Base-by-base conservation (phyloP, 2,888 invertebrate species). In the Odontothrips loti region DNA sequence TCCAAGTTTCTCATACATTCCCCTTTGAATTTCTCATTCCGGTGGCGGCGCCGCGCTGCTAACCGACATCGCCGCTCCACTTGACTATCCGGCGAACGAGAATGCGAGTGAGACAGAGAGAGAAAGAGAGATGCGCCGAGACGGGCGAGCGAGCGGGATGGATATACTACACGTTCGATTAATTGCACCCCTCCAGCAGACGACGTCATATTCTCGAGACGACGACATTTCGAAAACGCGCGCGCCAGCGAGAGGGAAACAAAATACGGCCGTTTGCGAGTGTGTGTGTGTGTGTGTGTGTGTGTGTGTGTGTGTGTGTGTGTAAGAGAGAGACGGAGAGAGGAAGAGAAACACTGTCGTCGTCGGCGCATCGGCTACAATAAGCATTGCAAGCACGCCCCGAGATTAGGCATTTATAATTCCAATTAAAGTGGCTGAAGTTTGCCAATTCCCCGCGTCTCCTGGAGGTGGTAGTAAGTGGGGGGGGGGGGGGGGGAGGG, bases 321-420 rank as follows among this genome's bases (percentile, higher is more conserved):
- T 6, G n/a, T 15, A 6, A 58, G n/a, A 43, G 58, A 17, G 58
- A n/a, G 58, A 58, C 15, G 17, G n/a, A n/a, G 20, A 58, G 34
- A 43, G 34, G 6, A 6, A 43, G 34, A 43, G 34, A 43, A 6
- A 43, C 3, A 43, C 34, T 43, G 58, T 58, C n/a, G 58, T 58
- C 58, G 58, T 58, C 58, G 58, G 34, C 34, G 34, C 34, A 43
- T 58, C 20, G n/a, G 27, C 27, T 27, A 23, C 68, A 12, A 75
- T 75, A 27, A 75, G 68, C 68, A 75, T 75, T 75, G 68, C 68
- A 27, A 75, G 68, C 68, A 75, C 68, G 68, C 68, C 68, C 27
- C 68, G 68, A 75, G 68, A 75, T 75, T 75, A 75, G 68, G 68
- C 68, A 75, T 75, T 75, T 75, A 75, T 75, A 75, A 75, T 75